phyloP scores from a whole-genome alignment of 2,888 invertebrate genomes.

The Tetranychus truncatus region DNA sequence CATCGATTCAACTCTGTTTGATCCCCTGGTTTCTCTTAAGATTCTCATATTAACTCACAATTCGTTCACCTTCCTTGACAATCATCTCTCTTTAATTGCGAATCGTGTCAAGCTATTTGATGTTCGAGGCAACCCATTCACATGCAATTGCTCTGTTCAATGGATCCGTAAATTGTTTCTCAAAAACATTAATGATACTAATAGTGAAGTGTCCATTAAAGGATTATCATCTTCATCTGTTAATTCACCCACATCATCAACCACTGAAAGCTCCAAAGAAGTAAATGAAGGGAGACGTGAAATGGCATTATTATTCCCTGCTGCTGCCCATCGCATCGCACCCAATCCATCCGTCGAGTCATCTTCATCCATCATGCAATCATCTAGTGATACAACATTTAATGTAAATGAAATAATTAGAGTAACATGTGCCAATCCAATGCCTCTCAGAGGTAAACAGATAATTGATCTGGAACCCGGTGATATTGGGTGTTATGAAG shows the following conservation, averaged over 20 bases:
- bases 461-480: constrained; percentile 7
- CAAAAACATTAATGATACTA: background rate
- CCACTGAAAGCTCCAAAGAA: background rate
- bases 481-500: constrained; percentile 7
- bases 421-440: constrained; percentile 7
- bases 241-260: background rate
- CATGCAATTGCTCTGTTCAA: constrained; percentile 11
- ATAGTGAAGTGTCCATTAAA: background rate
- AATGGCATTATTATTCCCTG: background rate
- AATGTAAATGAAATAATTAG: no score
- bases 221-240: background rate
- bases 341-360: background rate
- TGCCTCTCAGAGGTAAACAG: background rate
- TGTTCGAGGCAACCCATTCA: constrained; percentile 12
- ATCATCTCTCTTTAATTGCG: background rate
- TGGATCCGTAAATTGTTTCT: constrained; percentile 12
- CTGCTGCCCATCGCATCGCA: background rate
- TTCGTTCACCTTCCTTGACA: background rate
- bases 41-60: background rate
- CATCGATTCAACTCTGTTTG: constrained; percentile 1
- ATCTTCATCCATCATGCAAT: background rate
- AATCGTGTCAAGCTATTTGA: constrained; percentile 4
- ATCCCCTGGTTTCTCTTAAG: background rate
- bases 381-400: background rate
- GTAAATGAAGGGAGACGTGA: background rate